phyloP scores from a whole-genome alignment of 2,888 invertebrate species.

The Cenopis cana region DNA sequence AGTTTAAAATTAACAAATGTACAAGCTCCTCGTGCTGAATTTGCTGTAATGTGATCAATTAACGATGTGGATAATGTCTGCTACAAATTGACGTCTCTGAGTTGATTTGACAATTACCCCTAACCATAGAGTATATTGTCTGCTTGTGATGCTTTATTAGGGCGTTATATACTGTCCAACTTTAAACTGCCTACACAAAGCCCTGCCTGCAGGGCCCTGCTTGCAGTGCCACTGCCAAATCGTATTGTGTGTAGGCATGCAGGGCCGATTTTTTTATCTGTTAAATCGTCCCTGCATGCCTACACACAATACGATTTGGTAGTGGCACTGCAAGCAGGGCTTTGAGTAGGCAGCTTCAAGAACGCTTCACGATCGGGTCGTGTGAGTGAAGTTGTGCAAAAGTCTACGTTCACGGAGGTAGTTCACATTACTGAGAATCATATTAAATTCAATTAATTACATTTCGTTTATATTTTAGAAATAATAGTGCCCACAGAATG shows the following conservation, averaged over 20 bases:
- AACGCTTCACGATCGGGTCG: too few species aligned
- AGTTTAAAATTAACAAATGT: slow-evolving; percentile 63
- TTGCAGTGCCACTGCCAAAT: too few species aligned
- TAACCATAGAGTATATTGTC: slow-evolving; percentile 43
- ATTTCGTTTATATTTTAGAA: neutral
- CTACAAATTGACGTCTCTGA: slow-evolving; percentile 58
- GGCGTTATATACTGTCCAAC: neutral
- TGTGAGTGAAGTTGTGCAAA: neutral
- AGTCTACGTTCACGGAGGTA: slow-evolving; percentile 12
- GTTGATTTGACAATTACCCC: slow-evolving; percentile 53
- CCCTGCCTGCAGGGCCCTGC: too few species aligned
- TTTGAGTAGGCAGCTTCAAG: too few species aligned
- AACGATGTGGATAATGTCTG: slow-evolving; percentile 60
- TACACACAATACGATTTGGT: too few species aligned
- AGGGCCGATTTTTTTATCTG: too few species aligned
- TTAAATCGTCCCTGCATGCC: too few species aligned
- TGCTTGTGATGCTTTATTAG: neutral
- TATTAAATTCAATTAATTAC: neutral
- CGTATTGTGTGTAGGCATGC: too few species aligned
- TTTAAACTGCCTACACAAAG: too few species aligned
- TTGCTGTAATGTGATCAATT: slow-evolving; percentile 68
- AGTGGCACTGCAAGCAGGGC: too few species aligned
- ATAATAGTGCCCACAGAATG: neutral
- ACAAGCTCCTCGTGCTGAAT: slow-evolving; percentile 62
- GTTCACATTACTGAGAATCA: neutral